Evolutionary conservation across 2,797 vertebrate genomes (phyloP).

Genomic region (Vespertilio murinus): DNA sequence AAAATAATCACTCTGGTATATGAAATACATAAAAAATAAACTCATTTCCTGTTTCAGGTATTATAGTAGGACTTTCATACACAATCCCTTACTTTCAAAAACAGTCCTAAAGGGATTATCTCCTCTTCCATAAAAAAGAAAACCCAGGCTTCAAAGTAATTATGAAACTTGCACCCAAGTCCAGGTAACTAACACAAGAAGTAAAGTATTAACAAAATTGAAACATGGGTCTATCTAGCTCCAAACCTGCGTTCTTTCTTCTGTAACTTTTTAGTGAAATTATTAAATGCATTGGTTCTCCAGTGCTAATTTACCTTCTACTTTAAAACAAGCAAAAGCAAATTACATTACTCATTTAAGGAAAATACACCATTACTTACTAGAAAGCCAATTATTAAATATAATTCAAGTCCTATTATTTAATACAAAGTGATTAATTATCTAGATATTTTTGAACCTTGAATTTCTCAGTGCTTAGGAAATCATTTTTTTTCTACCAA

Average conservation of each 20-base stretch:
- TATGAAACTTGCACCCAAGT: not conserved
- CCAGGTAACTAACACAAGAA: not conserved
- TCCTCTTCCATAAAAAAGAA: not conserved
- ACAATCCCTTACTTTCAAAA: not conserved
- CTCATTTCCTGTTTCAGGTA: not conserved
- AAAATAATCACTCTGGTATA: not conserved
- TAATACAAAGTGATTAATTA: conserved; percentile 11
- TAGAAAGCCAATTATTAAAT: conserved; percentile 12
- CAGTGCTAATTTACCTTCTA: not conserved
- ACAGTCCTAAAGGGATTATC: conserved; percentile 4
- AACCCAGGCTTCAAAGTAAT: not conserved
- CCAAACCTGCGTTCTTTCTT: not conserved
- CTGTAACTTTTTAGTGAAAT: conserved; percentile 7
- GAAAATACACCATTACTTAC: conserved; percentile 2
- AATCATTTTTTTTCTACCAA: conserved; percentile 18
- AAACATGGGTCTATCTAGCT: not conserved
- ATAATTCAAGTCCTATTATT: not conserved
- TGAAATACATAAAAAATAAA: conserved; percentile 27
- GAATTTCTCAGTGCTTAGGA: not conserved
- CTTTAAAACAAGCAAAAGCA: conserved; percentile 27
- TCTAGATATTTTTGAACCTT: not conserved
- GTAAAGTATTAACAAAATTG: not conserved
- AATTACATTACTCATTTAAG: not conserved
- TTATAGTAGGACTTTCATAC: not conserved
- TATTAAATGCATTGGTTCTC: not conserved